Evolutionary conservation across 2,888 invertebrate genomes (phyloP).

Genomic region (Pedicia rivosa): DNA sequence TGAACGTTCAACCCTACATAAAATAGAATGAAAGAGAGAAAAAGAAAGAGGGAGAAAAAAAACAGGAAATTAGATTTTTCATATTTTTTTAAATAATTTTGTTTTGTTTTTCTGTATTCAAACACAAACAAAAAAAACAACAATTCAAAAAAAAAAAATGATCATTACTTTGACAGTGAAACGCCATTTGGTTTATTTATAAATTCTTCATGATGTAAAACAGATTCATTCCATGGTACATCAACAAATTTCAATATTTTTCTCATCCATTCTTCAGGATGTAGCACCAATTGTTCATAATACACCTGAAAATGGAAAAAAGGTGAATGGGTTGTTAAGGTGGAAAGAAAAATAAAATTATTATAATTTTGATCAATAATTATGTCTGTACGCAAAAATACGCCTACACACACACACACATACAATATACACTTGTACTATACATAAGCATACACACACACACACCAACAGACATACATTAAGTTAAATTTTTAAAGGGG

Average conservation of each 20-base stretch:
- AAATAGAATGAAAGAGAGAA: not conserved
- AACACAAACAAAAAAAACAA: constrained; percentile 4
- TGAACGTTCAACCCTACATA: constrained; percentile 80
- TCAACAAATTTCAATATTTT: constrained; percentile 76
- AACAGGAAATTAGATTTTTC: no score
- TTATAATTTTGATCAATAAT: no score
- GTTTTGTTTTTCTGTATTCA: no score
- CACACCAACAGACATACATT: not conserved
- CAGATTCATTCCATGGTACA: constrained; percentile 88
- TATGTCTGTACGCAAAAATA: not conserved
- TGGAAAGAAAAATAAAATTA: no score
- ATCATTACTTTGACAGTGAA: constrained; percentile 80
- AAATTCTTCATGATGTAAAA: constrained; percentile 93
- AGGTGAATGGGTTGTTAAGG: constrained; percentile 17
- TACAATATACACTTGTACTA: constrained; percentile 1
- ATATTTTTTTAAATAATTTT: no score
- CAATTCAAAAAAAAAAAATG: constrained; percentile 5
- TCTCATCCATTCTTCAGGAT: constrained; percentile 78
- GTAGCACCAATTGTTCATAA: constrained; percentile 93
- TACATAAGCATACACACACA: not conserved
- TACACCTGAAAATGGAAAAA: constrained; percentile 49
- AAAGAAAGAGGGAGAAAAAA: constrained; percentile 1
- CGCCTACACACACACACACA: not conserved
- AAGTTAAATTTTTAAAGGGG: no score
- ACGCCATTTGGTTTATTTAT: constrained; percentile 93